Base-by-base conservation (phyloP, 2,888 invertebrate genomes). In the Oxytorus armatus region DNA sequence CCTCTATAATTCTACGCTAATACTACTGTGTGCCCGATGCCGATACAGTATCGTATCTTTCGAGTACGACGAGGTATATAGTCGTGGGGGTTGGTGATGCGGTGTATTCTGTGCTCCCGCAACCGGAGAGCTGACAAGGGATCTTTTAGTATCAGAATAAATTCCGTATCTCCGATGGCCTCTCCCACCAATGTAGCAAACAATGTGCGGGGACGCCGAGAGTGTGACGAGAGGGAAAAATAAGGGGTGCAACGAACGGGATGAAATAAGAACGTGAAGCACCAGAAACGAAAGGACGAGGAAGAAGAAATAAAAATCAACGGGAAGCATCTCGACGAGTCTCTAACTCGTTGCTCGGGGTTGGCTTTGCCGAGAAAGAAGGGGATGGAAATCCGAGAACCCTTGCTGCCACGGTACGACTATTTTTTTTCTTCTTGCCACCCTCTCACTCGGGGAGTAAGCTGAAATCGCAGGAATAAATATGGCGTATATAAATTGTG, bases 101-200 rank as follows among this genome's bases (percentile, higher is more conserved):
- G 36, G 59, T 39, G 21, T n/a, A n/a, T n/a, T n/a, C n/a, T n/a
- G 47, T 57, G 49, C 29, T 69, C 47, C 21, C 61, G 61, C 53
- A 77, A 73, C 21, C 72, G 59, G 8, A 10, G 4, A 23, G 39
- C 16, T 49, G 59, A 59, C 59, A 23, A 57, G 61, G 74, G 74
- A 82, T 79, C 61, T 82, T 80, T 80, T 75, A 80, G 80, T 82
- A 77, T 82, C 80, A 61, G 74, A 82, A 82, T 82, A 80, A 82
- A 80, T 82, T 82, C 63, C 53, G 59, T 68, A 72, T 72, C 72
- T 68, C n/a, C 79, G 72, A 72, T 77, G 72, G 79, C 53, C 39
- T 77, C 42, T 51, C 29, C n/a, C 14, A 14, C 5, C n/a, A 10
- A 8, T 36, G 14, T 11, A 10, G 39, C n/a, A n/a, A n/a, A n/a